Base-by-base conservation (phyloP, 2,797 vertebrate genomes). In the Xiphorhynchus erythropygius region DNA sequence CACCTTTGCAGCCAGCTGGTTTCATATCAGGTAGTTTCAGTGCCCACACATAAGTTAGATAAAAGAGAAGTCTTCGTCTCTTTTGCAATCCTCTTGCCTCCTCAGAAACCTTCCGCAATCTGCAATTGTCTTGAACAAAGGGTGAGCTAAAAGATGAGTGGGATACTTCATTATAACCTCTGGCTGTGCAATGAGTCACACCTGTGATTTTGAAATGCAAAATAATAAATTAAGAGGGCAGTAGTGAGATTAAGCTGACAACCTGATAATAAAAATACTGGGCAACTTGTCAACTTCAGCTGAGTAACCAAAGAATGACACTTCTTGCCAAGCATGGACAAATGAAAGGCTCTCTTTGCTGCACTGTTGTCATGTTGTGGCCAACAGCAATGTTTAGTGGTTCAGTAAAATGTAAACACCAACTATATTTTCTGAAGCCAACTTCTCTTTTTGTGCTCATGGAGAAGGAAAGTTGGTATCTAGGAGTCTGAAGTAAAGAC, bases 151-250 rank as follows among this genome's bases (percentile, higher is more conserved):
- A 97, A 96, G 91, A 94, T 84, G 84, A 97, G 95, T 95, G 89
- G 94, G 92, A 96, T 96, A 96, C 91, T 96, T 96, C 96, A 97
- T 96, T 95, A 96, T 95, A 96, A 96, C 96, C 95, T 96, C 91
- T 93, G 91, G 96, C 95, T 95, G 93, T 95, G 85, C 84, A 93
- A 67, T 95, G 95, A 96, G 90, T 96, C 95, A 96, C 89, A 89
- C 96, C 91, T 85, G 79, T 84, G 90, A 95, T 96, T 96, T 96
- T 91, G 95, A 97, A 97, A 96, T 75, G 75, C 89, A 86, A 93
- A 94, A 92, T 90, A 90, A 92, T 96, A 95, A 96, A 95, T 94
- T 94, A 95, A 91, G 94, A 96, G 92, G 95, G 93, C 87, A 95
- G 81, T 89, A 94, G 93, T 94, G 87, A 94, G 93, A 94, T 35